phyloP scores from a whole-genome alignment of 2,113 vertebrate genomes.

The Elgaria multicarinata region DNA sequence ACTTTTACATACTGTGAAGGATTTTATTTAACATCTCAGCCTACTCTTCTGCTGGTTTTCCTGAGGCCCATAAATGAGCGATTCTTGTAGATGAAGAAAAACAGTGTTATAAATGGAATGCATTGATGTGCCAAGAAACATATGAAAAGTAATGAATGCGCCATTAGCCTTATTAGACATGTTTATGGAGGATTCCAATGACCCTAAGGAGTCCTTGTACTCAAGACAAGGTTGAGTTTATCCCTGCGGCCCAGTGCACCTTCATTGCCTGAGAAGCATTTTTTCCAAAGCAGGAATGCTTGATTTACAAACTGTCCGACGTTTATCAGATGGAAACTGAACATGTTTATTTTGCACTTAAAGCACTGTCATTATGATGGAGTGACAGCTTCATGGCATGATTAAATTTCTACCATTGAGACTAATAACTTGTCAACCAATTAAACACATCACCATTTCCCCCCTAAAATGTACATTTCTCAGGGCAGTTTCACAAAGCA shows the following conservation, averaged over 20 bases:
- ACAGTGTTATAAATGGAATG: background rate
- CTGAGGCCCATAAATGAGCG: background rate
- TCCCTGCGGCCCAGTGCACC: background rate
- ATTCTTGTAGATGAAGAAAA: constrained; percentile 1
- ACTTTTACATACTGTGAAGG: background rate
- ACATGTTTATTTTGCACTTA: background rate
- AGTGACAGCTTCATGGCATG: background rate
- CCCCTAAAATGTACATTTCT: no score
- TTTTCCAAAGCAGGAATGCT: background rate
- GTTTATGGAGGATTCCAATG: background rate
- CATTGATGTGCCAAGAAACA: background rate
- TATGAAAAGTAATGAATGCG: background rate
- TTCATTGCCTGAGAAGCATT: background rate
- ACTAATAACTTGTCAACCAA: background rate
- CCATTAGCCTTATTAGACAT: background rate
- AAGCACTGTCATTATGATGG: background rate
- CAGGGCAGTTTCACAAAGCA: no score
- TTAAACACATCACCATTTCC: background rate
- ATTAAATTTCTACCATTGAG: background rate
- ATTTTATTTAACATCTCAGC: background rate
- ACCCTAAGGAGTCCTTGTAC: background rate
- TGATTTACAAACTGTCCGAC: background rate
- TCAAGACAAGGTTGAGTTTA: background rate
- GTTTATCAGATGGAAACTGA: background rate
- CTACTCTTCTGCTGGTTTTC: constrained; percentile 10